Evolutionary conservation across 2,113 vertebrate genomes (phyloP).

Genomic region (Fulmarus glacialis): DNA sequence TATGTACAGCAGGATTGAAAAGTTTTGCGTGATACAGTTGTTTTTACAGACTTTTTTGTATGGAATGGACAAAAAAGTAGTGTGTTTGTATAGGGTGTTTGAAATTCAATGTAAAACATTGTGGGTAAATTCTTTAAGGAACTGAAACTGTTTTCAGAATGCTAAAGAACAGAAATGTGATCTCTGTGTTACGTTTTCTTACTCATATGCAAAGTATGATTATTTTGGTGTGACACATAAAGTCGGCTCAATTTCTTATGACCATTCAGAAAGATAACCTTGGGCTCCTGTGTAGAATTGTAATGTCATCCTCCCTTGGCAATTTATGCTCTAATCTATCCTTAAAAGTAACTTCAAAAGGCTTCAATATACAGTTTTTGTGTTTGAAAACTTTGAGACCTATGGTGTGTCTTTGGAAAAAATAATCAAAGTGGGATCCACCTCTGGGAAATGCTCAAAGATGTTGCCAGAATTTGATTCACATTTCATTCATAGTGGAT

Average conservation of each 20-base stretch:
- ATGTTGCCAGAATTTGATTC: background rate
- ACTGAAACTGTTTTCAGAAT: background rate
- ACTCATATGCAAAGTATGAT: background rate
- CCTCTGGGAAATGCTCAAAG: background rate
- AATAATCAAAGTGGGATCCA: background rate
- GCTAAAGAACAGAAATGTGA: background rate
- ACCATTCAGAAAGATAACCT: background rate
- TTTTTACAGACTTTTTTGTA: background rate
- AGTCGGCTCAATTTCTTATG: background rate
- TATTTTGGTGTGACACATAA: background rate
- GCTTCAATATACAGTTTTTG: background rate
- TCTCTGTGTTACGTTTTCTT: background rate
- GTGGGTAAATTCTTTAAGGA: background rate
- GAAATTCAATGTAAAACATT: background rate
- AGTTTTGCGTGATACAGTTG: background rate
- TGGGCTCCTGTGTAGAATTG: background rate
- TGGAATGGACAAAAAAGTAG: background rate
- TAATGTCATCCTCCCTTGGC: background rate
- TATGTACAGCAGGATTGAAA: background rate
- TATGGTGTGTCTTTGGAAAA: background rate
- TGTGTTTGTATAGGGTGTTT: background rate
- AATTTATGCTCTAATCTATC: background rate
- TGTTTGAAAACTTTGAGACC: background rate
- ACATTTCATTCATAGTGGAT: background rate
- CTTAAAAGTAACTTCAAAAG: background rate